Base-by-base conservation (phyloP, 2,797 vertebrate species). In the Coregonus suidteri region DNA sequence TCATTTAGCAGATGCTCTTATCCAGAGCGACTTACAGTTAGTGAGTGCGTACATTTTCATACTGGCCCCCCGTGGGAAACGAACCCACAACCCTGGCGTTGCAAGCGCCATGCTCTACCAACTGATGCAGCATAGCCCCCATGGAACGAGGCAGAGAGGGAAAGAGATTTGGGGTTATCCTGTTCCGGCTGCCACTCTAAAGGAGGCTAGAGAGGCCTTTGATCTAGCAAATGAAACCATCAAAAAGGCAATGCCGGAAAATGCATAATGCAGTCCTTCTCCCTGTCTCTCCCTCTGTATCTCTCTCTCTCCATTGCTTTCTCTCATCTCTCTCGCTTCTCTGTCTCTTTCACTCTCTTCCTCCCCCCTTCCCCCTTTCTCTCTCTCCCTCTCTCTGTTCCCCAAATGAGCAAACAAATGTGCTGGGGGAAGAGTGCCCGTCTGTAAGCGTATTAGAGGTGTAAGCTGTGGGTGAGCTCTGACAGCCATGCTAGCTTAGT, bases 401-500 rank as follows among this genome's bases (percentile, higher is more conserved):
- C 51, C 34, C 81, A 88, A 59, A 86, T 87, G 82, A 90, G 81
- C 84, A 90, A 89, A 90, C 85, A 88, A 86, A 91, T 83, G 78
- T 80, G 81, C 20, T 0, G 14, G 79, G 79, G 77, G 81, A 75
- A 78, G 71, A 79, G 82, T 74, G 84, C 82, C 81, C 85, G 84
- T 81, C 76, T 88, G 70, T 89, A 86, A 87, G 85, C 87, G 79
- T 89, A 87, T 90, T 89, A 89, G 86, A 82, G 83, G 83, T 85
- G 88, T 90, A 86, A 88, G 83, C 87, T 76, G 79, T 80, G 80
- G 74, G 41, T 47, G 41, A 47, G 9, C 41, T 79, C 84, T 87
- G 77, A 84, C 81, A 84, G 81, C 83, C 78, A 83, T 85, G 70
- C 83, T 78, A 81, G 81, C 79, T 81, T 80, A 82, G 82, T 71